phyloP scores from a whole-genome alignment of 2,888 invertebrate genomes.

The Phlogophora meticulosa region DNA sequence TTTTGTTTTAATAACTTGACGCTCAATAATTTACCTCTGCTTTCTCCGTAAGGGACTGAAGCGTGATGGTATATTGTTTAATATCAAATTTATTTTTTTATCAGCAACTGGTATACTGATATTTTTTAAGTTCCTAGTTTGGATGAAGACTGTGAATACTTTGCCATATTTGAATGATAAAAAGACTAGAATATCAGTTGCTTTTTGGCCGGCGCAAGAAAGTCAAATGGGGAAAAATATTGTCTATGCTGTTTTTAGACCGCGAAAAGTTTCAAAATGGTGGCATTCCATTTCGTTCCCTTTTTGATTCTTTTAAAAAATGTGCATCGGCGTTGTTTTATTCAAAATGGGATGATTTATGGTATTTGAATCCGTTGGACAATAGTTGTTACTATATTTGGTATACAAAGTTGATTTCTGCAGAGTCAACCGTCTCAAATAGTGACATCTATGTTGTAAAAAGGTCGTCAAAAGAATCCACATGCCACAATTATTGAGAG shows the following conservation, averaged over 20 bases:
- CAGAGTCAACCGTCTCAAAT: constrained; percentile 16
- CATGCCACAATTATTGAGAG: not conserved
- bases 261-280: not conserved
- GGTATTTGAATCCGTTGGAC: not conserved
- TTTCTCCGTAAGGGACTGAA: constrained; percentile 42
- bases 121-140: constrained; percentile 39
- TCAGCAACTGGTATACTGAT: constrained; percentile 45
- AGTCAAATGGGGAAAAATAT: not conserved
- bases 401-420: constrained; percentile 27
- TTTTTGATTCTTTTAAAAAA: not conserved
- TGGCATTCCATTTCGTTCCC: not conserved
- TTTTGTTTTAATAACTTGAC: constrained; percentile 9
- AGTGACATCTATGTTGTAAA: not conserved
- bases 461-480: not conserved
- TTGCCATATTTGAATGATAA: constrained; percentile 1
- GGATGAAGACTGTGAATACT: constrained; percentile 7
- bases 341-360: not conserved
- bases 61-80: constrained; percentile 39
- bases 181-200: constrained; percentile 45
- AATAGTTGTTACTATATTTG: not conserved
- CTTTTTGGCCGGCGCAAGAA: constrained; percentile 35
- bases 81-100: constrained; percentile 39
- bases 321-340: too few relatives aligned
- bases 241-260: not conserved
- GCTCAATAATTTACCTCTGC: constrained; percentile 39